Evolutionary conservation across 2,113 vertebrate species (phyloP).

Genomic region (Oryzias melastigma): DNA sequence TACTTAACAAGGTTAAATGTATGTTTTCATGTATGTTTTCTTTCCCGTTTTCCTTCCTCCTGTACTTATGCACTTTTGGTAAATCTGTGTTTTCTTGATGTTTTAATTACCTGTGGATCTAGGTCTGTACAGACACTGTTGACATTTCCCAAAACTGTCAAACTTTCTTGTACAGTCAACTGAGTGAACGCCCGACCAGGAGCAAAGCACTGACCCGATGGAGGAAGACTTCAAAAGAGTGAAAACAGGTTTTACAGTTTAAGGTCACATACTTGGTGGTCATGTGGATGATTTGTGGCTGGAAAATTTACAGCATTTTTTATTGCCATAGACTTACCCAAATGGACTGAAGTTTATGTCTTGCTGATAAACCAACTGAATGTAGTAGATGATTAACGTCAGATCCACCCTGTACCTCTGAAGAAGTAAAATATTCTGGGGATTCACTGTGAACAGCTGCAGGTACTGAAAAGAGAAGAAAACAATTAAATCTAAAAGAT

Average conservation of each 20-base stretch:
- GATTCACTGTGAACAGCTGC: constrained; percentile 64
- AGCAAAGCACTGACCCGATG: constrained; percentile 48
- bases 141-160: constrained; percentile 37
- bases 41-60: too few relatives aligned
- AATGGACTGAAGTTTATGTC: constrained; percentile 66
- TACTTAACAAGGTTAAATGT: too few relatives aligned
- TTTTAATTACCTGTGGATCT: constrained; percentile 55
- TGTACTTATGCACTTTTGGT: too few relatives aligned
- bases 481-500: too few relatives aligned
- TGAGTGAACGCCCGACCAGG: constrained; percentile 58
- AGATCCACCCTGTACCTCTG: constrained; percentile 16
- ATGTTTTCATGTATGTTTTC: too few relatives aligned
- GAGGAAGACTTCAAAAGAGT: constrained; percentile 61
- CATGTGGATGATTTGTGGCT: not conserved
- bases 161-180: constrained; percentile 31
- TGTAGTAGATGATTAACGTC: constrained; percentile 63
- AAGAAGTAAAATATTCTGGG: constrained; percentile 67
- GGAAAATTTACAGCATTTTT: not conserved
- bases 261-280: not conserved
- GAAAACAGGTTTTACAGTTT: not conserved
- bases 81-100: too few relatives aligned
- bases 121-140: constrained; percentile 42
- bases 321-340: constrained; percentile 55
- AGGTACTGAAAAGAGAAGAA: constrained; percentile 48
- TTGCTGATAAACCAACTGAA: constrained; percentile 58